Percentiles rank a stretch among this genome's conserved stretches.
Evolutionary conservation across 2,113 vertebrate genomes (phyloP).

Genomic region (Beaufortia kweichowensis): DNA sequence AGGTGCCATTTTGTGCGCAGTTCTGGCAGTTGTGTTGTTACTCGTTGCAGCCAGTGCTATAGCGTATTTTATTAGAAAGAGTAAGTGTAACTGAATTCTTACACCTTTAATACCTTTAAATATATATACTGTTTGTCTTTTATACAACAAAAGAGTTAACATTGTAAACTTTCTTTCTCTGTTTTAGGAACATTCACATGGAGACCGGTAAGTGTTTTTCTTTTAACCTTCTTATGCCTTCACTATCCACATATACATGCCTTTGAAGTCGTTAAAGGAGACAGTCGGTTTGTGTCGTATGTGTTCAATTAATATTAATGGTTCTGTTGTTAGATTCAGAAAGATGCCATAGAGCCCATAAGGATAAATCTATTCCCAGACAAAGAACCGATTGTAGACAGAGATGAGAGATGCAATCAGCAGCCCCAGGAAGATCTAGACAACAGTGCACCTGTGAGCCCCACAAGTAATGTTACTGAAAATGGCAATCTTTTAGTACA

Average conservation of each 20-base stretch:
- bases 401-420: background rate
- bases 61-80: rapidly evolving
- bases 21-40: background rate
- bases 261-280: no score
- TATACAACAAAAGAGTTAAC: no score
- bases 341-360: background rate
- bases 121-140: no score
- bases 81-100: background rate
- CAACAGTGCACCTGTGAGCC: background rate
- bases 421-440: slow-evolving; percentile 36
- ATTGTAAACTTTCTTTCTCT: background rate
- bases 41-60: rapidly evolving
- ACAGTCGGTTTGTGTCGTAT: no score
- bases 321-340: background rate
- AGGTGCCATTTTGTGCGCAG: background rate
- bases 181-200: background rate
- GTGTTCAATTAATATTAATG: no score
- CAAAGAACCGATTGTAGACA: no score
- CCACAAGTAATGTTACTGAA: slow-evolving; percentile 7
- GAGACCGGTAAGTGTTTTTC: background rate
- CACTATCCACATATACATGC: no score
- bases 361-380: no score
- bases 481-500: slow-evolving; percentile 61
- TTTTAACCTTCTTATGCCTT: no score
- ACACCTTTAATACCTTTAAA: no score